Evolutionary conservation across 2,113 vertebrate genomes (phyloP), one percentile per base, ranked within the genome.

Genomic region (Ochotona princeps): DNA sequence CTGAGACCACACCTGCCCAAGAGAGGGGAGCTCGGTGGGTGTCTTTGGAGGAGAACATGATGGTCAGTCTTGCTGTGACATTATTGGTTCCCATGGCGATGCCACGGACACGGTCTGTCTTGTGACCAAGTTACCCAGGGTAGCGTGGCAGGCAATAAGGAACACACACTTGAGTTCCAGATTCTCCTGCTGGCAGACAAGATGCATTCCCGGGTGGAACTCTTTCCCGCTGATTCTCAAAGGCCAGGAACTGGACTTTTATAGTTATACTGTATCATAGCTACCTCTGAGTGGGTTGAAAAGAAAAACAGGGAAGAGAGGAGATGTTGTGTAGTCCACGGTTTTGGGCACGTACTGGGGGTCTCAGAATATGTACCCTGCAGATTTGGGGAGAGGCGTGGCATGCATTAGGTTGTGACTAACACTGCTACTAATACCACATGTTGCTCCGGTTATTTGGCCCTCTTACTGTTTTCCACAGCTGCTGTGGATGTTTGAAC

Each of bases 381-480:
- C 35, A 13, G 63, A 13, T 26, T 44, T 0, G 3, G 15, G 7
- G 20, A 44, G 38, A 44, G 38, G 38, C 3, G 17, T 35, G 0
- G 6, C 5, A 1, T 1, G 1, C 0, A 0, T 3, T 32, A 11
- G 15, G 14, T 11, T 23, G 54, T 57, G 54, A 57, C 54, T 17
- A 7, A 18, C 38, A 44, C 38, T 44, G 13, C 32, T 1, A 2
- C 21, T 0, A 3, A 12, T 8, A 2, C 17, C 17, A 6, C 49
- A 35, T 15, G 0, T 25, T 6, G 0, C 0, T 15, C 0, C 5
- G 18, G 2, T 20, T 25, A 2, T 5, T 10, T 10, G 0, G 4
- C n/a, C 32, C 49, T 0, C 8, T 17, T 35, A 38, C 20, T 1
- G 26, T 57, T 20, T 35, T 26, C 57, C 70, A 18, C 1, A 5